Evolutionary conservation across 2,888 invertebrate species (phyloP), one percentile per base, ranked within the genome.

Genomic region (Yponomeuta malinellus): DNA sequence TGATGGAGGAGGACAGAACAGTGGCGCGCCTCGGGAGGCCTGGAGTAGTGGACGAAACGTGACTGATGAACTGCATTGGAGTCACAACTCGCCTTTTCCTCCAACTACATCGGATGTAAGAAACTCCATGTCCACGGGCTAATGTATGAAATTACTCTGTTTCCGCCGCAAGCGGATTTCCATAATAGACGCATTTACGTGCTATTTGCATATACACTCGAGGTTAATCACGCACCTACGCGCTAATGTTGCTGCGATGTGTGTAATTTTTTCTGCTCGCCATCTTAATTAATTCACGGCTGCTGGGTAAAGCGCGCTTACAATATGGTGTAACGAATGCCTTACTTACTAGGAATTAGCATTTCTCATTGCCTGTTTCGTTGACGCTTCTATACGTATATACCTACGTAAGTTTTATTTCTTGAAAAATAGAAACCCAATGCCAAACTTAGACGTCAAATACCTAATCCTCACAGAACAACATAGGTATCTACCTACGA

Each of bases 121-220:
- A 59, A 59, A 59, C 15, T 59, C 12, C 52, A 15, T 12, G 52
- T 69, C 29, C 48, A 43, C 29, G 15, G 73, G 72, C 73, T 78
- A 78, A 77, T 80, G 80, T 82, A 82, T 83, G 78, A 80, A 83
- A 85, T 83, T 83, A 82, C 76, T 70, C 72, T 76, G 78, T 80
- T 83, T 85, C 82, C 84, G 81, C 63, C 33, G 75, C 76, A 70
- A 64, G 65, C 71, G 48, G 74, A 85, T 86, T 86, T 81, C 79
- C 85, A 85, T 85, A 85, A 81, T 83, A 77, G 77, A 74, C 77
- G 76, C 76, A 79, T 79, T 43, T 78, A 76, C 48, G 52, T 59
- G 43, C 68, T 43, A 68, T 37, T 43, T 68, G 37, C 37, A 48
- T 43, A 37, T 68, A 59, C 52, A 59, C 52, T 59, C 15, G 52